Evolutionary conservation across 2,797 vertebrate species (phyloP).

Genomic region (Lepus oiostolus): DNA sequence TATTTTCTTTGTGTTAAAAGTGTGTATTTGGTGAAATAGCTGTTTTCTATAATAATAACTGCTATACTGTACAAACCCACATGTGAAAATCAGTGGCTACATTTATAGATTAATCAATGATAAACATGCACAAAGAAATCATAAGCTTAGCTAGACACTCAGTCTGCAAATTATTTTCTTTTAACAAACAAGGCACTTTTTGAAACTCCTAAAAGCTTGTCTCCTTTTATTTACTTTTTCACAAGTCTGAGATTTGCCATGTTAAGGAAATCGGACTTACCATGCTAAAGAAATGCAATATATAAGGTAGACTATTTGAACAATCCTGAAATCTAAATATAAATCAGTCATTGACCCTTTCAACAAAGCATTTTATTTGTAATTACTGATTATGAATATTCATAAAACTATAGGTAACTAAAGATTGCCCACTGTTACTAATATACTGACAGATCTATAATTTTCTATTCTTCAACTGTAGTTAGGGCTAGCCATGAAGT

Average conservation of each 20-base stretch:
- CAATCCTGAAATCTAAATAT: conserved; percentile 23
- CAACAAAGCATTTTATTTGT: conserved; percentile 34
- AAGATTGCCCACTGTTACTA: neutral
- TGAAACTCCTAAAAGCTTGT: conserved; percentile 38
- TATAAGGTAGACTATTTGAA: neutral
- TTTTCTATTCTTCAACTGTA: conserved; percentile 45
- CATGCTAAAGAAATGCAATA: neutral
- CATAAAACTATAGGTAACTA: neutral
- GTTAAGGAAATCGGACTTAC: conserved; percentile 12
- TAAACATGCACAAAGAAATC: conserved; percentile 55
- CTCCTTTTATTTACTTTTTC: conserved; percentile 59
- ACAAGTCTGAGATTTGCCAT: conserved; percentile 27
- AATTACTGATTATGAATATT: conserved; percentile 58
- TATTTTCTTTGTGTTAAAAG: conserved; percentile 48
- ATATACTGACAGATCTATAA: neutral
- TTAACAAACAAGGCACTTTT: neutral
- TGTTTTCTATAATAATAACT: neutral
- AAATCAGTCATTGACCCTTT: neutral
- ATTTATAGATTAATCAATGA: conserved; percentile 28
- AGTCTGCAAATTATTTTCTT: conserved; percentile 11
- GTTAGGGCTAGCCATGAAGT: neutral
- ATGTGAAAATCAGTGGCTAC: neutral
- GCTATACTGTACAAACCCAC: neutral
- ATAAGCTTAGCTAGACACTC: neutral
- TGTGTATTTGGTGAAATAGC: conserved; percentile 13